Base-by-base conservation (phyloP, 2,113 vertebrate genomes). In the Tenrec ecaudatus region DNA sequence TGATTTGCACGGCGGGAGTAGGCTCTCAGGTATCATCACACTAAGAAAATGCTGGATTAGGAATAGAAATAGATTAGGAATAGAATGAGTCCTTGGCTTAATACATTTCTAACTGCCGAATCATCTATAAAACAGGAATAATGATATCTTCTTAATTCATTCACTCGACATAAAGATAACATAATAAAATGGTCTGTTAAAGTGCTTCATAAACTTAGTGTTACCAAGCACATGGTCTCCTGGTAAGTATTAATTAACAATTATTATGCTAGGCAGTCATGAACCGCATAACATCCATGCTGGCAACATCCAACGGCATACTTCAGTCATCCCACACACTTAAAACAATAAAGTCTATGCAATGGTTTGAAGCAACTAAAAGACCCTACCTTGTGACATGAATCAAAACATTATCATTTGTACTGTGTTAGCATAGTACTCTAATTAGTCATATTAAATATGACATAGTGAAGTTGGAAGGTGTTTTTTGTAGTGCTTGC, bases 91-190 rank as follows among this genome's bases (percentile, higher is more conserved):
- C 12, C 40, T 31, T 92, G 47, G 19, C 11, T 77, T 88, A 31
- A 36, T 62, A 90, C 90, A 89, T 60, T 40, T 76, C 64, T 4
- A 60, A 40, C 43, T 77, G 82, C 33, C 79, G 23, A 60, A 94
- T 69, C n/a, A 82, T n/a, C 23, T 82, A 71, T 7, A 84, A 77
- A 87, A 75, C 43, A 68, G 8, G 23, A 25, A 77, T 71, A 43
- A 64, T 82, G 68, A 95, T 73, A 53, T 75, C 4, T 94, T 91
- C 33, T 33, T 86, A 75, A 25, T 92, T 82, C 17, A 82, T 27
- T 90, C 64, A 8, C 1, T 40, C 82, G 31, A 2, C n/a, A 73
- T 82, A 84, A 93, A 92, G 78, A 86, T 71, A 73, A 81, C 31
- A 87, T 68, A 53, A 43, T 60, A 57, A 76, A 22, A 2, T 29